These are phyloP conservation scores for Corbicula japonica DNA, from an alignment of 2,888 invertebrate genomes.

Conservation along the genomic window DNA sequence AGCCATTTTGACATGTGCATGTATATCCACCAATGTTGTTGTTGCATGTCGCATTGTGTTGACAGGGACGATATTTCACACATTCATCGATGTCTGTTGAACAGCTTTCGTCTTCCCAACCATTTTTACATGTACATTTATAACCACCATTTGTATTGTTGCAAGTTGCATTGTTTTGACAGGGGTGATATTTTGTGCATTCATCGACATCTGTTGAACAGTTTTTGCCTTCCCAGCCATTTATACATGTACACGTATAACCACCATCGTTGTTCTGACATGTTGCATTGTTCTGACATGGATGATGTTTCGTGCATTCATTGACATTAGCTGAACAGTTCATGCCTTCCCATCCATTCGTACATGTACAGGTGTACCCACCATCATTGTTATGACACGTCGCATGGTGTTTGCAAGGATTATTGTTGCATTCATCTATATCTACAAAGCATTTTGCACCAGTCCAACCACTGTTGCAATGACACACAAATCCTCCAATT, in stretches of 20 bases:
- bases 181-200: conserved; percentile 3
- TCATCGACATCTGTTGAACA: conserved; percentile 6
- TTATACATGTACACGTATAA: conserved; percentile 6
- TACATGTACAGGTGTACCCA: conserved; percentile 2
- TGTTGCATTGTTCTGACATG: background rate
- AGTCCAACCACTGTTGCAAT: background rate
- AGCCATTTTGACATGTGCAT: background rate
- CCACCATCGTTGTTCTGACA: conserved; percentile 16
- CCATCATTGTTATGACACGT: conserved; percentile 13
- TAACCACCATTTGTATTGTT: background rate
- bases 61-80: background rate
- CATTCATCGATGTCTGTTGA: conserved; percentile 2
- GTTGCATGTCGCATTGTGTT: background rate
- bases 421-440: background rate
- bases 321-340: conserved; percentile 7
- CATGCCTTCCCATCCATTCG: background rate
- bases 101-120: background rate
- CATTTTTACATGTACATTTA: background rate
- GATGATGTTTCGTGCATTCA: background rate
- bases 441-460: background rate
- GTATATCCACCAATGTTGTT: background rate
- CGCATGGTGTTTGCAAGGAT: conserved; percentile 7
- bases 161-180: background rate
- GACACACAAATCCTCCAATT: background rate
- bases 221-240: conserved; percentile 8